Base-by-base conservation (phyloP, 2,797 vertebrate species). In the Tympanoctomys barrerae region DNA sequence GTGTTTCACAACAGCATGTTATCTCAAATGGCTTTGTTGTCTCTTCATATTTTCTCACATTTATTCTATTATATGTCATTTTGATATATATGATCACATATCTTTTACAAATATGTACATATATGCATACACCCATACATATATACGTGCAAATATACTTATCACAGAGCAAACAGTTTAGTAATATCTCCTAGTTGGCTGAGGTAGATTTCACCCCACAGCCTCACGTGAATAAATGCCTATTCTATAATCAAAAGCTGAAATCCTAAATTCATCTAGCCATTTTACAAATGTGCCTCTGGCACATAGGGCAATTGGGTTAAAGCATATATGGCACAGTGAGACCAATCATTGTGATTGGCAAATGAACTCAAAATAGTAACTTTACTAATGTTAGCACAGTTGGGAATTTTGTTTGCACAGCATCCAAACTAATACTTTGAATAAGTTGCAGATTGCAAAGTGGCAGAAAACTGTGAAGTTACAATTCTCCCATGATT, bases 331-430 rank as follows among this genome's bases (percentile, higher is more conserved):
- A 64, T 79, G 31, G 31, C 46, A 92, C 80, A 64, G 42, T 79
- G 70, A 96, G 77, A 94, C 24, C 31, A 91, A 91, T 79, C 75
- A 89, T 92, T 46, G 80, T 90, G 54, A 93, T 79, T 94, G 57
- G 73, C 39, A 95, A 94, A 78, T 93, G 59, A 85, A 87, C 31
- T 90, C 28, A 39, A 91, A 96, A 84, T 52, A 80, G 8, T 49
- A 42, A 46, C 71, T 90, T 61, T 81, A 62, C 36, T 92, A 82
- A 82, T 88, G 28, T 73, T 64, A 70, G 12, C 26, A 24, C 18
- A 68, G 73, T 75, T 1, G 7, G 68, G 68, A 92, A 94, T 93
- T 90, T 85, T 93, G 39, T 91, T 88, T 87, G 52, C 33, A 33
- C 14, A 73, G 12, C 54, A 87, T 85, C n/a, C 22, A 84, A 78